These are phyloP conservation scores for Ips typographus DNA, from an alignment of 1,140 invertebrate genomes.

Conservation along the genomic window DNA sequence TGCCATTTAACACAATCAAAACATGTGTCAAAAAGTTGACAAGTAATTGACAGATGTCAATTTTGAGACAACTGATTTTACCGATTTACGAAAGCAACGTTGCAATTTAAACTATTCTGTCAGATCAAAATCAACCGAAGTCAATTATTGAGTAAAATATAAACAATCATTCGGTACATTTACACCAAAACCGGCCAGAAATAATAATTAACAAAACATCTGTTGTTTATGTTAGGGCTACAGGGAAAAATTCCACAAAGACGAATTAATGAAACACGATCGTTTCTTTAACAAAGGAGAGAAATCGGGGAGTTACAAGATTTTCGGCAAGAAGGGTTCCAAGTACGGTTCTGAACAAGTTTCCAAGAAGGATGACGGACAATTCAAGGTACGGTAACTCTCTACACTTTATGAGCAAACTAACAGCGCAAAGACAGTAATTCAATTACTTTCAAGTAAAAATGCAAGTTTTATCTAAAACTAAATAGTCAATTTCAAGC, in stretches of 20 bases:
- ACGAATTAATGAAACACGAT: slow-evolving; percentile 48
- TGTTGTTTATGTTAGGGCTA: slow-evolving; percentile 42
- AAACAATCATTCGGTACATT: too few species aligned
- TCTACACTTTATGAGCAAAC: background rate
- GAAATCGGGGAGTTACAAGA: slow-evolving; percentile 46
- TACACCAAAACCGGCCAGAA: background rate
- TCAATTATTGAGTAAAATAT: too few species aligned
- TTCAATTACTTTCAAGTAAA: too few species aligned
- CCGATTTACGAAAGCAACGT: too few species aligned
- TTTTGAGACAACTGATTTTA: too few species aligned
- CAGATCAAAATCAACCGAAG: too few species aligned
- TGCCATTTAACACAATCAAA: too few species aligned
- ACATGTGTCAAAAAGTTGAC: too few species aligned
- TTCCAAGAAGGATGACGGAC: slow-evolving; percentile 28
- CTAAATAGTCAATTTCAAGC: too few species aligned
- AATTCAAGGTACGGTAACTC: slow-evolving; percentile 21
- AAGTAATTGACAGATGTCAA: too few species aligned
- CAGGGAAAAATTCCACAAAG: slow-evolving; percentile 48
- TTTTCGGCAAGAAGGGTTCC: slow-evolving; percentile 38
- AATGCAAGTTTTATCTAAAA: too few species aligned
- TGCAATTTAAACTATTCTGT: too few species aligned
- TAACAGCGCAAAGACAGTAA: background rate
- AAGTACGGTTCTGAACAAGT: slow-evolving; percentile 34
- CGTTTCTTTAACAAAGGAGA: slow-evolving; percentile 47
- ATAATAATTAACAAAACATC: background rate